Conservation (phyloP, 2,888 invertebrate species). For the Nomada hirtipes region DNA sequence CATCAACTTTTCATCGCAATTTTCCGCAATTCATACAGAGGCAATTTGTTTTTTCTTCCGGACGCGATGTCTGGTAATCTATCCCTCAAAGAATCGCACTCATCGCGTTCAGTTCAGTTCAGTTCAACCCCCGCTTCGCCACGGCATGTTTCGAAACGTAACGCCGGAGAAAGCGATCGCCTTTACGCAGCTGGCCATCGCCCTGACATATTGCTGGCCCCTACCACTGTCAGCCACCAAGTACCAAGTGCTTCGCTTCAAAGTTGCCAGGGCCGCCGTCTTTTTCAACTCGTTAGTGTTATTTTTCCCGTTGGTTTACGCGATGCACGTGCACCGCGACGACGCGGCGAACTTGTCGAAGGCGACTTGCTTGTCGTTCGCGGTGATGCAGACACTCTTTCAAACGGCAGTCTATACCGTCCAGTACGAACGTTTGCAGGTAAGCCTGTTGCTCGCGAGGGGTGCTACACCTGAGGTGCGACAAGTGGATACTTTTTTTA, state of each 20-base stretch:
- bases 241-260: conserved; percentile 36
- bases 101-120: too few species aligned
- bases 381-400: conserved; percentile 22
- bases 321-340: conserved; percentile 27
- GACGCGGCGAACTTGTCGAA: conserved; percentile 41
- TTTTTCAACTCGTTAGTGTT: conserved; percentile 34
- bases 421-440: conserved; percentile 55
- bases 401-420: conserved; percentile 21
- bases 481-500: too few species aligned
- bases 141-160: conserved; percentile 11
- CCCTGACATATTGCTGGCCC: conserved; percentile 60
- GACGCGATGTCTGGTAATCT: too few species aligned
- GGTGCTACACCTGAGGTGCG: too few species aligned
- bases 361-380: conserved; percentile 14
- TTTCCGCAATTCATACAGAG: background rate
- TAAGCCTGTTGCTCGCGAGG: conserved; percentile 16
- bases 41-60: background rate
- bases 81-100: background rate
- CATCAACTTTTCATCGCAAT: background rate
- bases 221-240: conserved; percentile 35
- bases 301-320: conserved; percentile 31
- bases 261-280: conserved; percentile 36
- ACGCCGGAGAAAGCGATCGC: conserved; percentile 52
- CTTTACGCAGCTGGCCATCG: conserved; percentile 40
- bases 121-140: background rate